Base-by-base conservation (phyloP, 2,888 invertebrate species). In the Seira ritae region DNA sequence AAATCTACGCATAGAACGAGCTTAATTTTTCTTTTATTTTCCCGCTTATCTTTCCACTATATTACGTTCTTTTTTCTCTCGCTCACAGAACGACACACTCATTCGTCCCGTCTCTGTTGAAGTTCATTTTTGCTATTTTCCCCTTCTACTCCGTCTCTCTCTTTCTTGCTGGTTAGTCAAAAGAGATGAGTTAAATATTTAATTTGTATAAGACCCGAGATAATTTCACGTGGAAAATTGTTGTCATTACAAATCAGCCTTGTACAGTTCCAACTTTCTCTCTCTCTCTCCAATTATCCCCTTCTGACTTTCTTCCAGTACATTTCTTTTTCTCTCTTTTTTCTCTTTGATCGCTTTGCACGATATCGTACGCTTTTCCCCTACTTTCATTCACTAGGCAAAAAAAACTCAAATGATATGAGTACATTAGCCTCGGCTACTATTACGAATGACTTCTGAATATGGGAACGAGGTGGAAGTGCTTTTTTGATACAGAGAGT, bases 191-290 rank as follows among this genome's bases (percentile, higher is more conserved):
- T 42, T 74, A 75, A 80, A 80, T 80, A 80, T 80, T 75, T 80
- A 75, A 80, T 80, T 80, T 80, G 73, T 68, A 72, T 72, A 66
- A 69, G 73, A 72, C 72, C 72, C 69, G 37, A 73, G 73, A 80
- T 74, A 80, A 80, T 80, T 75, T 75, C 74, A 80, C 73, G 70
- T 69, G 75, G 75, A 80, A 73, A 80, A 80, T 74, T 80, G 69
- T 70, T 73, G 69, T 73, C 80, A 74, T 69, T 74, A 80, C 69
- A 80, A 80, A 74, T 69, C 62, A 80, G 75, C 80, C 67, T n/a
- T 8, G 50, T 15, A 50, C 6, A 55, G 62, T 42, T 12, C n/a
- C 24, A 73, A 62, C 62, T 62, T 62, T 15, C 12, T 50, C 15
- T 50, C 15, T 15, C 50, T 50, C 50, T 31, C 73, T 19, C 62